A percentile compares a stretch with the other conserved stretches of the same genome.
Conservation (phyloP, 2,113 vertebrate species). For the Gila orcuttii region DNA sequence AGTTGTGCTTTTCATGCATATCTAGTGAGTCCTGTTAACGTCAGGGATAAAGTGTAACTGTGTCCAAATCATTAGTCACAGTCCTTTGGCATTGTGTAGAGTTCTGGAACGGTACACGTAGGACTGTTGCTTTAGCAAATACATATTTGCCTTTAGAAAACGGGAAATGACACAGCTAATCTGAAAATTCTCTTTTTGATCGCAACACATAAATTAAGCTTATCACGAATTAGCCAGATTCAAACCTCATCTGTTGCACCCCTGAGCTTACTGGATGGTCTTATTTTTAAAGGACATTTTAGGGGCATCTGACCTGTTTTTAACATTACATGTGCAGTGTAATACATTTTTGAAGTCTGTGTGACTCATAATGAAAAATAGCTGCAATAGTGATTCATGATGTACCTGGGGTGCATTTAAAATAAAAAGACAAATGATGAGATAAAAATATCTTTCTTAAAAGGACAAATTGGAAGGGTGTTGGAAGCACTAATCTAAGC, state of each 20-base stretch:
- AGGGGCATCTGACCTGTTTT: background rate
- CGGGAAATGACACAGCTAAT: background rate
- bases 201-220: background rate
- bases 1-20: constrained; percentile 34
- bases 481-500: background rate
- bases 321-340: background rate
- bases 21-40: constrained; percentile 28
- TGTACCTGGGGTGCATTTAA: background rate
- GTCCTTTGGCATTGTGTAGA: constrained; percentile 22
- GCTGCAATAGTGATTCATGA: background rate
- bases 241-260: constrained; percentile 22
- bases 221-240: background rate
- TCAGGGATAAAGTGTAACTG: constrained; percentile 38
- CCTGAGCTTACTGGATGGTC: background rate
- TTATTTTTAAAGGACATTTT: constrained; percentile 20
- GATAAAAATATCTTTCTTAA: background rate
- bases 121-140: constrained; percentile 12
- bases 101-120: background rate
- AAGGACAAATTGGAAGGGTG: background rate
- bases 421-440: background rate
- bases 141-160: constrained; percentile 8
- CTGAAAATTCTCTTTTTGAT: background rate
- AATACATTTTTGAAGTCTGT: background rate
- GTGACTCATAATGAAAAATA: constrained; percentile 10
- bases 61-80: constrained; percentile 38